These are phyloP conservation scores for Ceyx margarethae DNA, from an alignment of 2,113 vertebrate genomes.

Conservation along the genomic window DNA sequence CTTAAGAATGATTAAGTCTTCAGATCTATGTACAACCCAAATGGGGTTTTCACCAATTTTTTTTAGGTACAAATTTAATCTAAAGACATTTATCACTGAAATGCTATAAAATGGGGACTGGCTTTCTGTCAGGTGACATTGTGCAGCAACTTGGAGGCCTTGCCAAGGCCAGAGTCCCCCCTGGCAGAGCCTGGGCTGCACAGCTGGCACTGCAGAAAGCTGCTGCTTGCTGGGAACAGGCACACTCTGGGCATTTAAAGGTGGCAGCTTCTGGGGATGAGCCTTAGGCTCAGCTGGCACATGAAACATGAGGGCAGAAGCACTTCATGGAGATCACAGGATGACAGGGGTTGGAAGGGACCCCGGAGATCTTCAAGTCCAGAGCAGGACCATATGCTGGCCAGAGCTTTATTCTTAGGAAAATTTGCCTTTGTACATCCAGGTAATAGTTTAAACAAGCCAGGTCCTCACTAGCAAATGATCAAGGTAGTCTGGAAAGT, in stretches of 20 bases:
- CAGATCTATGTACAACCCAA: neutral
- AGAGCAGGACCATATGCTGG: too few relatives aligned
- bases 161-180: neutral
- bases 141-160: fast-evolving
- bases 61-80: neutral
- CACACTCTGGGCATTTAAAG: neutral
- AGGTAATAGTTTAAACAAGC: neutral
- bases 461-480: neutral
- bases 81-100: neutral
- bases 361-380: too few relatives aligned
- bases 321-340: neutral
- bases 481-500: neutral
- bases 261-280: neutral
- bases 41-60: neutral
- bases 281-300: neutral
- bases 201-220: neutral
- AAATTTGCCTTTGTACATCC: neutral
- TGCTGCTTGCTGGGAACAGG: neutral
- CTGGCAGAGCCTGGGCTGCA: neutral
- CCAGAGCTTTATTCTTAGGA: neutral
- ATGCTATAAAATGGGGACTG: neutral
- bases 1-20: neutral
- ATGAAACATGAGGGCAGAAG: neutral
- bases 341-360: too few relatives aligned
- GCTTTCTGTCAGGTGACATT: fast-evolving